Percentiles rank a stretch among this genome's conserved stretches.
Evolutionary conservation across 2,888 invertebrate genomes (phyloP).

Genomic region (Mechanitis messenoides): DNA sequence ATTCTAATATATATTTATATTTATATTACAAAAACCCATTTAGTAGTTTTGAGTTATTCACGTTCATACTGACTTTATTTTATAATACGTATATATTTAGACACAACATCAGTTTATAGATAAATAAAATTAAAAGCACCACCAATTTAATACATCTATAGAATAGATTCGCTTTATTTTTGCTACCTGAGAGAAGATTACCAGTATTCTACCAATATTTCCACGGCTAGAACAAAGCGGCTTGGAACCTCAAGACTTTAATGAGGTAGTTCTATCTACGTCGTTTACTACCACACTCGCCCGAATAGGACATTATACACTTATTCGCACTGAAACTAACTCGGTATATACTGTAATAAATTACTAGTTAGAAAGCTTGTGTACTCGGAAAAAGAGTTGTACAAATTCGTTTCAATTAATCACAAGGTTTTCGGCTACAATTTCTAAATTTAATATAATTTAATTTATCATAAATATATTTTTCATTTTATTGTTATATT

Average conservation of each 20-base stretch:
- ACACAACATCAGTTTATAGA: too few relatives aligned
- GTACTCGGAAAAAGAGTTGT: too few relatives aligned
- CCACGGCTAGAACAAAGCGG: conserved; percentile 25
- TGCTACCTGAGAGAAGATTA: conserved; percentile 1
- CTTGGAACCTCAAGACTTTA: conserved; percentile 46
- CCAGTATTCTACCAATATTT: conserved; percentile 22
- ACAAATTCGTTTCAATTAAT: too few relatives aligned
- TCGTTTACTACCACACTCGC: conserved; percentile 32
- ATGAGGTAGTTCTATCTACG: conserved; percentile 52
- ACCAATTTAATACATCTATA: background rate
- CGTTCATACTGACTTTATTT: too few relatives aligned
- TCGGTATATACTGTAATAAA: background rate
- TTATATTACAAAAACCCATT: too few relatives aligned
- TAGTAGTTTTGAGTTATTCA: too few relatives aligned
- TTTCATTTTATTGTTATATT: too few relatives aligned
- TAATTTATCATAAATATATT: too few relatives aligned
- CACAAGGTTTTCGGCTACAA: too few relatives aligned
- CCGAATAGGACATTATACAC: conserved; percentile 17
- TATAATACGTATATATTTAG: too few relatives aligned
- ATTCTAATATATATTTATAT: too few relatives aligned
- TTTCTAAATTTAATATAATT: too few relatives aligned
- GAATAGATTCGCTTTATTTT: background rate
- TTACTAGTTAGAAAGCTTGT: background rate
- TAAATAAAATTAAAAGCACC: background rate
- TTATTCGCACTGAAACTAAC: conserved; percentile 4